These are phyloP conservation scores for Ophion obscuratus DNA, from an alignment of 2,888 invertebrate genomes.

Conservation along the genomic window DNA sequence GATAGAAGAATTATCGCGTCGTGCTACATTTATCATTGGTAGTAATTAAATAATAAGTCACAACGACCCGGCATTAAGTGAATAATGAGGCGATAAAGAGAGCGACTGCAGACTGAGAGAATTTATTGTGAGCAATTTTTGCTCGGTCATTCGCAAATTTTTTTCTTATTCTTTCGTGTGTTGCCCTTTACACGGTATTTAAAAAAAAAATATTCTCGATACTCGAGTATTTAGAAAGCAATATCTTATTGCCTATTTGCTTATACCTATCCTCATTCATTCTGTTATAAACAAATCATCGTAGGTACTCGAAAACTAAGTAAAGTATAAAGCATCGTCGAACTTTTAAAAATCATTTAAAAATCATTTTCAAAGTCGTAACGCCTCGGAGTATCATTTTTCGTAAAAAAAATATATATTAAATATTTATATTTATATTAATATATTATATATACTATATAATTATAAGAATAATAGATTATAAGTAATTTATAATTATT, in stretches of 20 bases:
- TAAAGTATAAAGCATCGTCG: neutral
- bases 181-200: neutral
- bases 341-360: neutral
- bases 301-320: neutral
- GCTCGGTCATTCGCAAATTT: conserved; percentile 5
- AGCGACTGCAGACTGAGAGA: conserved; percentile 38
- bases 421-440: too few relatives aligned
- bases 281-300: neutral
- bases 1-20: conserved; percentile 71
- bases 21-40: conserved; percentile 77
- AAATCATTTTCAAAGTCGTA: neutral
- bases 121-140: conserved; percentile 53
- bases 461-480: too few relatives aligned
- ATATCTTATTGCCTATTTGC: neutral
- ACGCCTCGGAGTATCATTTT: neutral
- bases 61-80: conserved; percentile 76
- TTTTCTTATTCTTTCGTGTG: neutral
- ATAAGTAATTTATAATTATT: too few relatives aligned
- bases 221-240: neutral
- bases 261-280: neutral
- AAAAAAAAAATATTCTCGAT: neutral
- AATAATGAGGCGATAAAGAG: conserved; percentile 77
- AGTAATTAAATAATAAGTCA: conserved; percentile 81
- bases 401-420: neutral
- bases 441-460: too few relatives aligned